Evolutionary conservation across 2,888 invertebrate genomes (phyloP), one percentile per base, ranked within the genome.

Genomic region (Seira musarum): DNA sequence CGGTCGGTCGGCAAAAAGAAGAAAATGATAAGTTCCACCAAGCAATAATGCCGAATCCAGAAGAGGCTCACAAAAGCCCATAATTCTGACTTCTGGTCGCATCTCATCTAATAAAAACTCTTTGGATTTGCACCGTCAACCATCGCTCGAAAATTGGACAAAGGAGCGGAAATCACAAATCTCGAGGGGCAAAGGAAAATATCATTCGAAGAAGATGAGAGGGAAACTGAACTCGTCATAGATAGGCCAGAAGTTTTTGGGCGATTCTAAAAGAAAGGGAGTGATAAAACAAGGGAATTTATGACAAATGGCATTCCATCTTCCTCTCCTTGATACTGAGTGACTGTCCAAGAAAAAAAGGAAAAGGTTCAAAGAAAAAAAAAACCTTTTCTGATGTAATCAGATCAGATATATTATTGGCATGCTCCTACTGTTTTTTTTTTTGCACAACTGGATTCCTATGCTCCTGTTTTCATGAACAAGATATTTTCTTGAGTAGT

Each of bases 401-500:
- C 80, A n/a, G n/a, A n/a, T n/a, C n/a, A 74, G 80, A 80, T 80
- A 40, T 13, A 40, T 40, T 40, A 80, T 75, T 80, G 80, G 80
- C 80, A 74, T 80, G 80, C 74, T 75, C 40, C 80, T 66, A 10
- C 35, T n/a, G 35, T 53, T 49, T 69, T 40, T 13, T 13, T 40
- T 40, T 40, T 40, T 40, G 40, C 73, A 57, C 57, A 73, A 68
- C 49, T 74, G 57, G 40, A 49, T 64, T 80, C 80, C 73, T 35
- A 21, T 24, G 49, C 49, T 53, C 40, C n/a, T 40, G 49, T 73
- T 22, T 49, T 19, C 49, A 46, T 61, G 46, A 74, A 66, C 64
- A 70, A 80, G 80, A 70, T 74, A 74, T 80, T 80, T 80, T 80
- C 74, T 74, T 70, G 74, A 60, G 80, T 74, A 74, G 74, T 74